Evolutionary conservation across 2,888 invertebrate genomes (phyloP).

Genomic region (Biston betularia): DNA sequence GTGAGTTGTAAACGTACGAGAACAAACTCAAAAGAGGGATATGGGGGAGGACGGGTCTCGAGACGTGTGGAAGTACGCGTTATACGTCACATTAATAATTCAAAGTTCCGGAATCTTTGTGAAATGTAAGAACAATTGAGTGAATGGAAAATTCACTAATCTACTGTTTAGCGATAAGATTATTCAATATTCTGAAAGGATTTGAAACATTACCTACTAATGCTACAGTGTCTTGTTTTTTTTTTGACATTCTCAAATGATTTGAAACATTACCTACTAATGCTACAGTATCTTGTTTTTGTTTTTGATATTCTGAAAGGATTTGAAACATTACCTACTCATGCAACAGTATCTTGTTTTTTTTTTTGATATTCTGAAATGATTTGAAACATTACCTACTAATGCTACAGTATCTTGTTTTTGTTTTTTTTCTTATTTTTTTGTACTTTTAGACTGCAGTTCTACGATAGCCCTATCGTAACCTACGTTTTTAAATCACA

Average conservation of each 20-base stretch:
- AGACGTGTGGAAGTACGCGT: constrained; percentile 52
- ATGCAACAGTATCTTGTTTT: too few species aligned
- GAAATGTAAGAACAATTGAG: constrained; percentile 28
- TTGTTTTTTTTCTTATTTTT: too few species aligned
- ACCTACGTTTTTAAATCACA: too few species aligned
- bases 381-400: too few species aligned
- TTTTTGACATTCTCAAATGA: too few species aligned
- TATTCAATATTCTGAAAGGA: not conserved
- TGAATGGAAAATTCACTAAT: not conserved
- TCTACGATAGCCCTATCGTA: too few species aligned
- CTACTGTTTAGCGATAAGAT: not conserved
- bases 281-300: too few species aligned
- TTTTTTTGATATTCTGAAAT: too few species aligned
- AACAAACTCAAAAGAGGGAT: constrained; percentile 58
- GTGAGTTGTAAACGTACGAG: constrained; percentile 49
- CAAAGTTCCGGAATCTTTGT: constrained; percentile 34
- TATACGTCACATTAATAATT: constrained; percentile 58
- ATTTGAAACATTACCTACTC: not conserved
- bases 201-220: not conserved
- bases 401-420: too few species aligned
- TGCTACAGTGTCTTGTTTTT: too few species aligned
- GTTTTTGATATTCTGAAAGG: not conserved
- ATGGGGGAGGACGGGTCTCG: constrained; percentile 32
- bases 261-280: too few species aligned
- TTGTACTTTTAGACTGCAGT: too few species aligned